Percentiles rank a stretch among this genome's conserved stretches.
Conservation (phyloP, 1,140 invertebrate species). For the Nasonia giraulti region DNA sequence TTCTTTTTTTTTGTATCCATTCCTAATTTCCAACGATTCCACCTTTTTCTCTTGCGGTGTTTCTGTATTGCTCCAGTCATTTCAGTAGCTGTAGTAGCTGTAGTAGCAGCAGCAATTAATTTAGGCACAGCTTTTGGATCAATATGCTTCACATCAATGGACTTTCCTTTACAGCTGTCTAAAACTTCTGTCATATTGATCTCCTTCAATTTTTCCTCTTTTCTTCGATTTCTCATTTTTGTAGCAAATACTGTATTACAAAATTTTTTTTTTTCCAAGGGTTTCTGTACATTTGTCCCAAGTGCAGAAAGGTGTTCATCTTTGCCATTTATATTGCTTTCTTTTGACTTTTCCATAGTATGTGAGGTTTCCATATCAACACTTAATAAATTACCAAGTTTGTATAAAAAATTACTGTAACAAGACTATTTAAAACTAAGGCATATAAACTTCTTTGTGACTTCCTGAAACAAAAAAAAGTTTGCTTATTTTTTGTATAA, state of each 20-base stretch:
- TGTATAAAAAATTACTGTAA: constrained; percentile 5
- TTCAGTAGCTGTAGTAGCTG: not conserved
- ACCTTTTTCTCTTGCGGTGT: constrained; percentile 25
- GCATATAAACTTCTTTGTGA: not conserved
- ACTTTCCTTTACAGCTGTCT: constrained; percentile 23
- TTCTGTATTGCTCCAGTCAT: not conserved
- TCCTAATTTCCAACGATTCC: constrained; percentile 36
- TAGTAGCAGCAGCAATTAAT: not conserved
- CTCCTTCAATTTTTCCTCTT: constrained; percentile 37
- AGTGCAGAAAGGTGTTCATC: not conserved
- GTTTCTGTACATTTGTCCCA: constrained; percentile 6
- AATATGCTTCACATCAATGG: constrained; percentile 20
- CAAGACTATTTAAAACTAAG: not conserved
- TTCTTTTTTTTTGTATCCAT: constrained; percentile 24
- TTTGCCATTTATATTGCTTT: not conserved
- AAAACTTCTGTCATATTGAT: constrained; percentile 15
- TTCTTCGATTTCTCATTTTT: constrained; percentile 48
- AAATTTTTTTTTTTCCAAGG: constrained; percentile 39
- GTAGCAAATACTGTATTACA: constrained; percentile 47
- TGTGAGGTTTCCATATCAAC: not conserved
- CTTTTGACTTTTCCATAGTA: constrained; percentile 19
- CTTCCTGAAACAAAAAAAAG: constrained; percentile 26
- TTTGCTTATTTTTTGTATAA: not conserved
- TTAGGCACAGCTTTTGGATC: constrained; percentile 21
- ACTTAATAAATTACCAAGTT: constrained; percentile 18